Evolutionary conservation across 1,140 invertebrate genomes (phyloP).

Genomic region (Aphidius ervi): DNA sequence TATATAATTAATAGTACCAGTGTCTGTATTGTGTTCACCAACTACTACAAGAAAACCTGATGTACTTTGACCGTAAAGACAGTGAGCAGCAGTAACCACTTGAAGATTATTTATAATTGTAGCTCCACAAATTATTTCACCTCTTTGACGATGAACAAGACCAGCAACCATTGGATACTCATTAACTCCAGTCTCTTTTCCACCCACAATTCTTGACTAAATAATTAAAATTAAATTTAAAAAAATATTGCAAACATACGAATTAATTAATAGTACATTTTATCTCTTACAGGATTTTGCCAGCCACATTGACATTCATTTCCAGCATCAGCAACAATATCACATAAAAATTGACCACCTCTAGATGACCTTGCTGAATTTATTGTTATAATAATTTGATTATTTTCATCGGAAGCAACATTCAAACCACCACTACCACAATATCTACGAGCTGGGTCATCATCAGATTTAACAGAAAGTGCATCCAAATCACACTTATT

Average conservation of each 20-base stretch:
- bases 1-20: constrained; percentile 22
- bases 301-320: constrained; percentile 55
- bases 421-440: constrained; percentile 53
- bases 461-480: constrained; percentile 20
- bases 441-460: constrained; percentile 41
- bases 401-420: constrained; percentile 42
- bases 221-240: neutral
- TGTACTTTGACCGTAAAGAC: constrained; percentile 37
- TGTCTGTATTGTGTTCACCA: constrained; percentile 54
- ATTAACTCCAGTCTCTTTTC: constrained; percentile 56
- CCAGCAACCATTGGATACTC: constrained; percentile 66
- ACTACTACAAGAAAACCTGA: constrained; percentile 50
- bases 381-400: constrained; percentile 49
- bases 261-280: neutral
- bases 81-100: constrained; percentile 69
- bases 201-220: constrained; percentile 62
- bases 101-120: constrained; percentile 61
- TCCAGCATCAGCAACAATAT: constrained; percentile 32
- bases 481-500: constrained; percentile 36
- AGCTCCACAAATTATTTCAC: constrained; percentile 59
- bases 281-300: constrained; percentile 52
- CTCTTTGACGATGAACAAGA: constrained; percentile 46
- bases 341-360: constrained; percentile 55
- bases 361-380: constrained; percentile 28
- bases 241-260: neutral